phyloP scores from a whole-genome alignment of 2,888 invertebrate species.

The Urechis unicinctus region DNA sequence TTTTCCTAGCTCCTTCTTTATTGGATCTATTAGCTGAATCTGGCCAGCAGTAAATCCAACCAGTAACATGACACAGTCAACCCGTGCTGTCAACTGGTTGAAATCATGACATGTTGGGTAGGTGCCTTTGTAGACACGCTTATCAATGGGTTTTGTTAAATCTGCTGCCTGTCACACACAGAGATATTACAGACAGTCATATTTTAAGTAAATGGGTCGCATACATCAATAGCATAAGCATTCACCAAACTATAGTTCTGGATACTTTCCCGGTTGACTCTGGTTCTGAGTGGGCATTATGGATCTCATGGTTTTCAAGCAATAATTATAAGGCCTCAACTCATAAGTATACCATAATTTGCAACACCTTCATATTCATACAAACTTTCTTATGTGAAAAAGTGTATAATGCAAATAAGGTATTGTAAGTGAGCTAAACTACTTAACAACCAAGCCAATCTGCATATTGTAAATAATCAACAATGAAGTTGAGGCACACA shows the following conservation, averaged over 20 bases:
- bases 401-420: too few species aligned
- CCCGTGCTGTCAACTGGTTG: constrained; percentile 60
- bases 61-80: constrained; percentile 77
- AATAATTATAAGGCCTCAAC: too few species aligned
- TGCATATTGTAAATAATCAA: too few species aligned
- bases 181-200: constrained; percentile 10
- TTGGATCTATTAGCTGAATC: constrained; percentile 94
- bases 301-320: too few species aligned
- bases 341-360: too few species aligned
- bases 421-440: too few species aligned
- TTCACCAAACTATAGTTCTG: background rate
- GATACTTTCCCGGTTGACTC: background rate
- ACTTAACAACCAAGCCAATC: too few species aligned
- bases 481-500: too few species aligned
- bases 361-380: too few species aligned
- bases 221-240: too few species aligned
- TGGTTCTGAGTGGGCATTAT: too few species aligned
- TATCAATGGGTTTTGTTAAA: constrained; percentile 93
- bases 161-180: constrained; percentile 71
- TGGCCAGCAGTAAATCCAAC: constrained; percentile 98
- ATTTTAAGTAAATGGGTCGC: constrained; percentile 8
- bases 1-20: constrained; percentile 88
- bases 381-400: too few species aligned
- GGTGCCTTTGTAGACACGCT: constrained; percentile 96
- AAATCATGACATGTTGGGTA: constrained; percentile 99